Evolutionary conservation across 2,888 invertebrate genomes (phyloP).

Genomic region (Steinernema hermaphroditum): DNA sequence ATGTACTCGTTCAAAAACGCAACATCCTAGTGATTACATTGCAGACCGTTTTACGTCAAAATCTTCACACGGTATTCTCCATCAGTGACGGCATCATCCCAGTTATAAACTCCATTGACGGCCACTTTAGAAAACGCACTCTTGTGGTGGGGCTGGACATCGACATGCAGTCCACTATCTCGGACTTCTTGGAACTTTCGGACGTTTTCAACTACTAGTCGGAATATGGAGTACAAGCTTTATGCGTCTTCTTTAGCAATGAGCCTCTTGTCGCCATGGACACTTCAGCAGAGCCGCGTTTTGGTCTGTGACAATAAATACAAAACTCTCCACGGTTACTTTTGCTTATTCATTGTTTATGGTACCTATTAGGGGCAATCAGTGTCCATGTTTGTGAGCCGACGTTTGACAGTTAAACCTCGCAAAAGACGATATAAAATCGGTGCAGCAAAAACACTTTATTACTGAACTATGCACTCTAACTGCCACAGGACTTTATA

Average conservation of each 20-base stretch:
- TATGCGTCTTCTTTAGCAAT: neutral
- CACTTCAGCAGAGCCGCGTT: neutral
- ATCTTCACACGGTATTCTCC: slow-evolving; percentile 29
- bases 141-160: slow-evolving; percentile 31
- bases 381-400: too few relatives aligned
- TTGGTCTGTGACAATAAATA: slow-evolving; percentile 2
- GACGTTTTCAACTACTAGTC: slow-evolving; percentile 2
- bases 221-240: neutral
- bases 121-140: slow-evolving; percentile 29
- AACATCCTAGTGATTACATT: neutral
- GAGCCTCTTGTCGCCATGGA: neutral
- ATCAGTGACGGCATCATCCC: slow-evolving; percentile 15
- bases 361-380: too few relatives aligned
- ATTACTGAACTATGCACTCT: neutral
- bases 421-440: neutral
- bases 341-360: too few relatives aligned
- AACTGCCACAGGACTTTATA: too few relatives aligned
- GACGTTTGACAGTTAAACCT: too few relatives aligned
- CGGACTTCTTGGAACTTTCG: neutral
- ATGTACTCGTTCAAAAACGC: neutral
- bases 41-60: slow-evolving; percentile 21
- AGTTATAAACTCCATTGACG: slow-evolving; percentile 29
- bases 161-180: slow-evolving; percentile 1
- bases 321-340: too few relatives aligned
- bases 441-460: neutral